Evolutionary conservation across 2,113 vertebrate genomes (phyloP).

Genomic region (Labeo rohita): DNA sequence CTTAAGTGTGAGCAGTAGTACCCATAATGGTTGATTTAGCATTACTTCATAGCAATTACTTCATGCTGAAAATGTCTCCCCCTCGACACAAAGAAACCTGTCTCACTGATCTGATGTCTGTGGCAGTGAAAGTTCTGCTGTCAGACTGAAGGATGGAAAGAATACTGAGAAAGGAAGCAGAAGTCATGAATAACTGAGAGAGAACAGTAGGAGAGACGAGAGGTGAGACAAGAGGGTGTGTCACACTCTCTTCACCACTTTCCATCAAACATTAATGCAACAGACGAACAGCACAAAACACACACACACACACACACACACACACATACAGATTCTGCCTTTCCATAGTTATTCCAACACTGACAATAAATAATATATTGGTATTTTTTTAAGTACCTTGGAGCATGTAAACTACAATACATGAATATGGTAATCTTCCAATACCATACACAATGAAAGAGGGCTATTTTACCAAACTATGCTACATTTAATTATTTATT

Average conservation of each 20-base stretch:
- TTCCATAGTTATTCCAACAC: not conserved
- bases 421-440: not conserved
- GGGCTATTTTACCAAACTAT: not conserved
- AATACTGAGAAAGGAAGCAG: slow-evolving; percentile 32
- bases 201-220: slow-evolving; percentile 59
- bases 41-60: not conserved
- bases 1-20: not conserved
- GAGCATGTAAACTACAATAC: not conserved
- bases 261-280: slow-evolving; percentile 51
- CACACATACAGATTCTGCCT: not conserved
- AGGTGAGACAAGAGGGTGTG: slow-evolving; percentile 74
- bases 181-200: slow-evolving; percentile 70
- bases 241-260: slow-evolving; percentile 41
- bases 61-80: not conserved
- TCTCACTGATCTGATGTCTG: not conserved
- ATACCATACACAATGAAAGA: not conserved
- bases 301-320: not conserved
- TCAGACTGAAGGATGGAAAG: not conserved
- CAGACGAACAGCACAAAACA: not conserved
- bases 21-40: not conserved
- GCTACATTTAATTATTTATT: not conserved
- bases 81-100: not conserved
- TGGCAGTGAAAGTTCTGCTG: not conserved
- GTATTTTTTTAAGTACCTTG: too few relatives aligned
- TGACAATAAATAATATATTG: not conserved